These are phyloP conservation scores for Todiramphus saurophagus DNA, from an alignment of 2,113 vertebrate species.

Conservation along the genomic window DNA sequence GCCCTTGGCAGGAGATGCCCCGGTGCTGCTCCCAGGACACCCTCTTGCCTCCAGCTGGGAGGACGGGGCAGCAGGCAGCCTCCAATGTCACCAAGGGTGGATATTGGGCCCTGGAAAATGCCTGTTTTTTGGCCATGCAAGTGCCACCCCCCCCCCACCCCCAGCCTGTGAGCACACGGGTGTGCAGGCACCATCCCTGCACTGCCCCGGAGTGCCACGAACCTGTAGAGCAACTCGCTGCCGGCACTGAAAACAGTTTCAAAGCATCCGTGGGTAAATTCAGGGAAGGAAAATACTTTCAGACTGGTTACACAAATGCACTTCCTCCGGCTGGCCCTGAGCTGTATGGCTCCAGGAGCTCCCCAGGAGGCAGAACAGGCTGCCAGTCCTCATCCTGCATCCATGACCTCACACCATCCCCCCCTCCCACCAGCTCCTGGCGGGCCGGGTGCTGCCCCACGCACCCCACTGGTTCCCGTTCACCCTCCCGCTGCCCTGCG, in stretches of 20 bases:
- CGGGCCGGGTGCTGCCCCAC: fast-evolving
- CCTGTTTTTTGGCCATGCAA: fast-evolving
- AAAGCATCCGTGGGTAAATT: background rate
- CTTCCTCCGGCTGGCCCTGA: fast-evolving
- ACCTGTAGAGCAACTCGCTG: background rate
- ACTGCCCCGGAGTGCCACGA: fast-evolving
- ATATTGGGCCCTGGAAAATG: background rate
- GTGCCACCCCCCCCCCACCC: fast-evolving
- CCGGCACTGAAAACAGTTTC: background rate
- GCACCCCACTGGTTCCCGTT: fast-evolving
- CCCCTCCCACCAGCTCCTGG: background rate
- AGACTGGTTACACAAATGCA: fast-evolving
- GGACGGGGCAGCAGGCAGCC: fast-evolving
- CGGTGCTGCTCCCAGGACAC: background rate
- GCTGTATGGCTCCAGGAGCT: background rate
- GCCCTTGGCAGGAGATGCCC: background rate
- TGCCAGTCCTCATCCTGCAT: background rate
- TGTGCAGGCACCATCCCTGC: fast-evolving
- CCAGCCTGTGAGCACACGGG: fast-evolving
- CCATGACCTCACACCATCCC: fast-evolving
- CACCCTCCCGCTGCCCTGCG: background rate
- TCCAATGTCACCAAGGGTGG: background rate
- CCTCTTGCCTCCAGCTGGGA: background rate
- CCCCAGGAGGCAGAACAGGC: background rate
- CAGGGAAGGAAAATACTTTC: background rate